phyloP scores from a whole-genome alignment of 1,140 invertebrate species.

The Zaprionus gabonicus region DNA sequence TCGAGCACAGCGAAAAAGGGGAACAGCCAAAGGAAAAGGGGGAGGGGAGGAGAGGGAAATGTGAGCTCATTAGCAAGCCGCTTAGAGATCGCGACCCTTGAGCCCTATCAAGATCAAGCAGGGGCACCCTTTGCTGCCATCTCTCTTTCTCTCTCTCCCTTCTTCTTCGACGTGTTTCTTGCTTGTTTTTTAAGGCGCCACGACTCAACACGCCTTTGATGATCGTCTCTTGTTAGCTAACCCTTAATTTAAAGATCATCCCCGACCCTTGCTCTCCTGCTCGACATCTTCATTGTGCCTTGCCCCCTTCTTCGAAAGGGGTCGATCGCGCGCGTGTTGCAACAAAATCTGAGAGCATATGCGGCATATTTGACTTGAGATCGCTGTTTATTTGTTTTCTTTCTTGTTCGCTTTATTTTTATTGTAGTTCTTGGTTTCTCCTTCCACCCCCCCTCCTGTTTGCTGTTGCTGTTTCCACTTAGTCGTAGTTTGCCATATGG shows the following conservation, averaged over 20 bases:
- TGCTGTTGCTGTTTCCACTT: slow-evolving; percentile 34
- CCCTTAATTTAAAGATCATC: slow-evolving; percentile 77
- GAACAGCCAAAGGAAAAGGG: slow-evolving; percentile 14
- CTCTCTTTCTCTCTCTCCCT: slow-evolving; percentile 22
- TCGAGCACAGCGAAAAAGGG: slow-evolving; percentile 1
- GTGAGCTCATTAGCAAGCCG: slow-evolving; percentile 72
- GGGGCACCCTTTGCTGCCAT: slow-evolving; percentile 61
- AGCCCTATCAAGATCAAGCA: slow-evolving; percentile 51
- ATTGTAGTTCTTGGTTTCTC: slow-evolving; percentile 13
- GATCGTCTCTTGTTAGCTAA: slow-evolving; percentile 58
- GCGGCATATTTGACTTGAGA: slow-evolving; percentile 39
- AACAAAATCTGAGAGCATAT: slow-evolving; percentile 67
- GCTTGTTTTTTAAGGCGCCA: slow-evolving; percentile 42
- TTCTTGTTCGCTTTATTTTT: slow-evolving; percentile 20
- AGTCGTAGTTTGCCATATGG: slow-evolving; percentile 62
- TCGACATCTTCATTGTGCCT: slow-evolving; percentile 41
- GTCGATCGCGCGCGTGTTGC: slow-evolving; percentile 59
- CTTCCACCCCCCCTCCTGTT: no score
- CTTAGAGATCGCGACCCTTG: slow-evolving; percentile 74
- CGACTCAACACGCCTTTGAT: slow-evolving; percentile 41
- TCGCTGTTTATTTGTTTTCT: slow-evolving; percentile 51
- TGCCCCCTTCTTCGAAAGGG: slow-evolving; percentile 35
- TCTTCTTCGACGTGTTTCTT: slow-evolving; percentile 19
- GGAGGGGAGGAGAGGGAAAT: slow-evolving; percentile 41
- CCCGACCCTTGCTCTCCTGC: neutral